These are phyloP conservation scores for Esox masquinongy DNA, from an alignment of 2,797 vertebrate genomes.

Conservation along the genomic window DNA sequence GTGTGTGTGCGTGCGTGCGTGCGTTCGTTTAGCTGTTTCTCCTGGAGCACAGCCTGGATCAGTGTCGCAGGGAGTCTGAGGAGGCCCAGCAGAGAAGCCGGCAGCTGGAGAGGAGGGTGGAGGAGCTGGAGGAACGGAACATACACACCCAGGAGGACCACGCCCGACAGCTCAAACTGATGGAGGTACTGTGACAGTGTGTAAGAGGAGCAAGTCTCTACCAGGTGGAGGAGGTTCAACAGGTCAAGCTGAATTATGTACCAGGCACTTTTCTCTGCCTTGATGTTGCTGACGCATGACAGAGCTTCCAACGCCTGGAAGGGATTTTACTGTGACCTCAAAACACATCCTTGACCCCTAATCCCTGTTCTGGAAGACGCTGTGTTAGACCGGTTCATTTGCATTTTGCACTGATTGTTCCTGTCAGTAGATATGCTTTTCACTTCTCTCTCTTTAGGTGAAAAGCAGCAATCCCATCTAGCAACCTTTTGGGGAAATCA, in stretches of 20 bases:
- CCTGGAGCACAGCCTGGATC: constrained; percentile 86
- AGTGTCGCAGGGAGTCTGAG: constrained; percentile 82
- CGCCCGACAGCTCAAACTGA: constrained; percentile 82
- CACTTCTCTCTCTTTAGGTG: too few relatives aligned
- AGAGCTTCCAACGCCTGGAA: too few relatives aligned
- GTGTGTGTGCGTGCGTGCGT: constrained; percentile 21
- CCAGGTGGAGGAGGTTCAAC: too few relatives aligned
- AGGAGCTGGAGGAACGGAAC: constrained; percentile 85
- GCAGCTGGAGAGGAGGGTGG: constrained; percentile 84
- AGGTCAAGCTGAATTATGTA: too few relatives aligned
- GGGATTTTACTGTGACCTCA: background rate
- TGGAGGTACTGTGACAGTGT: constrained; percentile 80
- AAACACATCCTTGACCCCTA: background rate
- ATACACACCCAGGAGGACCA: constrained; percentile 80
- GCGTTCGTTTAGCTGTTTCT: constrained; percentile 76
- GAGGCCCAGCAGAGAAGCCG: constrained; percentile 82
- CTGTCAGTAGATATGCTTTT: too few relatives aligned
- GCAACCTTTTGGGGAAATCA: too few relatives aligned
- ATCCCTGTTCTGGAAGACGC: too few relatives aligned
- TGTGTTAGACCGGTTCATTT: too few relatives aligned
- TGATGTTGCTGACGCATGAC: too few relatives aligned
- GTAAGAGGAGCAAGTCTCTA: background rate
- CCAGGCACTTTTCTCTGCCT: too few relatives aligned
- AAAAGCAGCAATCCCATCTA: too few relatives aligned
- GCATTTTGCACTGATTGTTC: too few relatives aligned